Evolutionary conservation across 2,888 invertebrate genomes (phyloP).

Genomic region (Proisotoma minuta): DNA sequence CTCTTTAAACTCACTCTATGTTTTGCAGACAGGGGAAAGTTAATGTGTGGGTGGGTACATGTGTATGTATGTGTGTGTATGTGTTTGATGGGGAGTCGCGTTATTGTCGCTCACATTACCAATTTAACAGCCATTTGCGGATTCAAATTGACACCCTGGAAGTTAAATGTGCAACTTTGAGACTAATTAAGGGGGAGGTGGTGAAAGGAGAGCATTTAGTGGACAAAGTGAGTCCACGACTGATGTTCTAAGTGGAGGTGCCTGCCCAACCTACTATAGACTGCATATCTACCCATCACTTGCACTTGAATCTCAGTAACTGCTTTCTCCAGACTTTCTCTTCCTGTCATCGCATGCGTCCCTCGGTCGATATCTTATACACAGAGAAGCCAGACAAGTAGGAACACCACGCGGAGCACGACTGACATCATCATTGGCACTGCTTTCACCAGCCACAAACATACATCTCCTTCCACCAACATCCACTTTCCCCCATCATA

Average conservation of each 20-base stretch:
- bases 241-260: conserved; percentile 6
- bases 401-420: neutral
- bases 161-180: too few relatives aligned
- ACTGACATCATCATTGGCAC: neutral
- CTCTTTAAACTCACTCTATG: too few relatives aligned
- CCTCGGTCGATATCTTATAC: conserved; percentile 3
- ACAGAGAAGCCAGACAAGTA: conserved; percentile 8
- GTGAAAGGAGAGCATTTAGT: neutral
- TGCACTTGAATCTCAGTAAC: neutral
- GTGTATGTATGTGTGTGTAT: neutral
- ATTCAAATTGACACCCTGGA: neutral
- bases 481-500: too few relatives aligned
- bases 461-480: too few relatives aligned
- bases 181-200: neutral
- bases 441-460: neutral
- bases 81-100: neutral
- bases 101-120: neutral
- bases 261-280: conserved; percentile 29
- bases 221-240: neutral
- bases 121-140: too few relatives aligned
- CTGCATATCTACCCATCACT: conserved; percentile 20
- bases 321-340: conserved; percentile 15
- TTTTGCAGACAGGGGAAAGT: neutral
- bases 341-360: conserved; percentile 12
- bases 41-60: neutral